Evolutionary conservation across 2,797 vertebrate species (phyloP).

Genomic region (Neostethus bicornis): DNA sequence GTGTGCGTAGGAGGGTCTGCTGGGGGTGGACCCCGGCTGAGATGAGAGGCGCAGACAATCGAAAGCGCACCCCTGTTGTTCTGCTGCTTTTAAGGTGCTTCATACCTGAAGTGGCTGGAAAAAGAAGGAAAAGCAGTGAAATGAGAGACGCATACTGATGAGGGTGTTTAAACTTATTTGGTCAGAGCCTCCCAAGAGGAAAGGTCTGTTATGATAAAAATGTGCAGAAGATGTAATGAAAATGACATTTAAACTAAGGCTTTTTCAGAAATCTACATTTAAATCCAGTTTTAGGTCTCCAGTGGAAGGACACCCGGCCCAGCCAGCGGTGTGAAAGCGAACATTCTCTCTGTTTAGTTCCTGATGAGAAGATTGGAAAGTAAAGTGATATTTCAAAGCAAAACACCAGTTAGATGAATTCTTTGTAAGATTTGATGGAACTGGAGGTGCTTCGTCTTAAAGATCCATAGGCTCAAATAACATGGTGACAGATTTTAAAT

Average conservation of each 20-base stretch:
- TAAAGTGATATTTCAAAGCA: constrained; percentile 30
- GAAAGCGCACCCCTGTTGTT: constrained; percentile 31
- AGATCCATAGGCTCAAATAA: constrained; percentile 5
- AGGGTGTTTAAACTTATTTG: constrained; percentile 28
- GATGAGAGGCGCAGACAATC: constrained; percentile 46
- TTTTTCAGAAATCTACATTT: constrained; percentile 35
- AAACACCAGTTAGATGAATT: constrained; percentile 32
- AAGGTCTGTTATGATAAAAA: constrained; percentile 15
- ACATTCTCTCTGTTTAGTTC: constrained; percentile 27
- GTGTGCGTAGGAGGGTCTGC: constrained; percentile 6
- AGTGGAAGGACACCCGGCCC: constrained; percentile 36
- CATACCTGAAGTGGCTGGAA: constrained; percentile 37
- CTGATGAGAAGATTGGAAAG: constrained; percentile 32
- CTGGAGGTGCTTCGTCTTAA: constrained; percentile 3
- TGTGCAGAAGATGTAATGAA: constrained; percentile 37
- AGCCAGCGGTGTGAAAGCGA: constrained; percentile 29
- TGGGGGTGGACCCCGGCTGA: constrained; percentile 36
- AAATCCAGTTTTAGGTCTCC: constrained; percentile 37
- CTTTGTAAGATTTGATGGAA: constrained; percentile 12
- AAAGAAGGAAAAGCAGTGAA: constrained; percentile 30
- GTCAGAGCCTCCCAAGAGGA: constrained; percentile 28
- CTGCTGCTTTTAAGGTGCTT: constrained; percentile 26
- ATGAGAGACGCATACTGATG: constrained; percentile 34
- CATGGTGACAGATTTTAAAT: constrained; percentile 4
- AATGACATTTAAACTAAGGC: constrained; percentile 30